Evolutionary conservation across 2,888 invertebrate genomes (phyloP).

Genomic region (Pristionchus maxplancki): DNA sequence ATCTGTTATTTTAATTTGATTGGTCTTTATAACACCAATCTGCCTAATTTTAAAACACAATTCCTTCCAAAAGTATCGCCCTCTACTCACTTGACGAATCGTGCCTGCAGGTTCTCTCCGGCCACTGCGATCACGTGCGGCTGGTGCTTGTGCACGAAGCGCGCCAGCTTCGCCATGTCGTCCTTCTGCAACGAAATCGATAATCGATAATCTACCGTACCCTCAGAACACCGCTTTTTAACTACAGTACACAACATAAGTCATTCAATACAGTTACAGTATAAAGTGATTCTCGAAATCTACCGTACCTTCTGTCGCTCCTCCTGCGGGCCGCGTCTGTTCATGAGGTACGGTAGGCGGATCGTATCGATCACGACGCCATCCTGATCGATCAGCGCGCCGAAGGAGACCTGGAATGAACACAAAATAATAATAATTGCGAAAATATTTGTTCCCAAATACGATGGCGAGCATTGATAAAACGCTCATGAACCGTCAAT

Average conservation of each 20-base stretch:
- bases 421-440: not conserved
- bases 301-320: conserved; percentile 58
- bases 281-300: too few species aligned
- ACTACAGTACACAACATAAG: not conserved
- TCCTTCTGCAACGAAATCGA: conserved; percentile 59
- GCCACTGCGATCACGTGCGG: conserved; percentile 94
- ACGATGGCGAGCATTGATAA: too few species aligned
- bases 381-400: conserved; percentile 89
- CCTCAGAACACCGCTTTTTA: not conserved
- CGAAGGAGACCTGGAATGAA: conserved; percentile 77
- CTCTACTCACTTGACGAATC: conserved; percentile 55
- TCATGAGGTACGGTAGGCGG: conserved; percentile 89
- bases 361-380: conserved; percentile 94
- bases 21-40: not conserved
- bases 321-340: conserved; percentile 75
- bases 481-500: too few species aligned
- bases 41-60: not conserved
- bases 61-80: not conserved
- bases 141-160: conserved; percentile 89
- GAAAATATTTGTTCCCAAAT: not conserved
- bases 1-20: not conserved
- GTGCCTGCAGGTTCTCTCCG: conserved; percentile 84
- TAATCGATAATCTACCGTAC: not conserved
- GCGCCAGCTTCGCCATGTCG: conserved; percentile 68
- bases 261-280: not conserved